Evolutionary conservation across 2,797 vertebrate genomes (phyloP).

Genomic region (Chrosomus eos): DNA sequence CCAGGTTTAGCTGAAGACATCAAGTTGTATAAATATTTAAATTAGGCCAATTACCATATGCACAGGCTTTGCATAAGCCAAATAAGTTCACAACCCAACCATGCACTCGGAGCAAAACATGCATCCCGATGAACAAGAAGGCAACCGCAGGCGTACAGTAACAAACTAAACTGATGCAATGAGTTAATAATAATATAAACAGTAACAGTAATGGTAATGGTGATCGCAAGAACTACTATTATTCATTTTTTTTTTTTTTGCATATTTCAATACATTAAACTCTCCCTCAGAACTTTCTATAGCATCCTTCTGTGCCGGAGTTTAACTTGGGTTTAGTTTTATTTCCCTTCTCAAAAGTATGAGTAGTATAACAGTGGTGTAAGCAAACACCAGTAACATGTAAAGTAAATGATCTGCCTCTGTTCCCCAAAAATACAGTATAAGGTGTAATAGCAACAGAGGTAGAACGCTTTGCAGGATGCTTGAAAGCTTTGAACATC

Average conservation of each 20-base stretch:
- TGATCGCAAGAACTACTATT: not conserved
- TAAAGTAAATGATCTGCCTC: not conserved
- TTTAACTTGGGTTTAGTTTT: not conserved
- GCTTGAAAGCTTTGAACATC: not conserved
- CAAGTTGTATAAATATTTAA: slow-evolving; percentile 50
- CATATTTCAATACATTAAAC: not conserved
- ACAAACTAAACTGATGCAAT: slow-evolving; percentile 22
- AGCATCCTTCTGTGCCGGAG: not conserved
- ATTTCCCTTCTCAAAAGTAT: not conserved
- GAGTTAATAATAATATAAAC: not conserved
- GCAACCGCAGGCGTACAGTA: not conserved
- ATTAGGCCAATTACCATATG: slow-evolving; percentile 42
- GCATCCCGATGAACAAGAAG: not conserved
- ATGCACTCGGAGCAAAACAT: slow-evolving; percentile 15
- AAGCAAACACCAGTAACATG: not conserved
- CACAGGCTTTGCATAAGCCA: slow-evolving; percentile 30
- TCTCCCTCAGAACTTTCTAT: not conserved
- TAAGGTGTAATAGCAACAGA: slow-evolving; percentile 6
- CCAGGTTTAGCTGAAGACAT: slow-evolving; percentile 42
- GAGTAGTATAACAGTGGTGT: not conserved
- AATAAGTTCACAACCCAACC: slow-evolving; percentile 24
- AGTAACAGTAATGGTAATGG: not conserved
- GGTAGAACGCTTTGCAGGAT: not conserved
- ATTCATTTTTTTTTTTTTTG: not conserved
- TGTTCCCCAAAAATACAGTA: not conserved